phyloP scores from a whole-genome alignment of 2,113 vertebrate species.

The Sardina pilchardus region DNA sequence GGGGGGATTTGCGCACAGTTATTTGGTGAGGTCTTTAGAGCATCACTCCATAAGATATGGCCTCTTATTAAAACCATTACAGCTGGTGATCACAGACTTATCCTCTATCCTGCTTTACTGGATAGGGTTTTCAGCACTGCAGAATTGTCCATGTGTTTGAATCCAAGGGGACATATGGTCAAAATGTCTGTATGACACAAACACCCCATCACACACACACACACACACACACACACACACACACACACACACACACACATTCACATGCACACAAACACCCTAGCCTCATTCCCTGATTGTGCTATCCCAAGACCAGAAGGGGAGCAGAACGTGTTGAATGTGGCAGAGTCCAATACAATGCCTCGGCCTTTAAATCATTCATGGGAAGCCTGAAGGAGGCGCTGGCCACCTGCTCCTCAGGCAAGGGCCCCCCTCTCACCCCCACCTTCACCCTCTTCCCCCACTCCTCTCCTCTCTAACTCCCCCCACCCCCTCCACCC shows the following conservation, averaged over 20 bases:
- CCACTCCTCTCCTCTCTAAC: slow-evolving; percentile 23
- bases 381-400: slow-evolving; percentile 56
- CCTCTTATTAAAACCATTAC: slow-evolving; percentile 4
- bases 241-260: neutral
- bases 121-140: neutral
- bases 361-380: slow-evolving; percentile 65
- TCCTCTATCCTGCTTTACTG: neutral
- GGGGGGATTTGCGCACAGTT: neutral
- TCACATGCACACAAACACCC: neutral
- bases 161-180: neutral
- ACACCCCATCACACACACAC: neutral
- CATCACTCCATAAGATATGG: neutral
- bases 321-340: slow-evolving; percentile 8
- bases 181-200: neutral
- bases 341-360: slow-evolving; percentile 32
- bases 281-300: neutral
- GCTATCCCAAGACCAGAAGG: neutral
- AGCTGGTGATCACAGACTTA: neutral
- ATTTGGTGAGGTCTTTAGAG: neutral
- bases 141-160: neutral
- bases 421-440: slow-evolving; percentile 53
- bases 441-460: neutral
- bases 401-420: slow-evolving; percentile 71
- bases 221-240: neutral
- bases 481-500: neutral